Base-by-base conservation (phyloP, 2,888 invertebrate species). In the Cephonodes hylas region DNA sequence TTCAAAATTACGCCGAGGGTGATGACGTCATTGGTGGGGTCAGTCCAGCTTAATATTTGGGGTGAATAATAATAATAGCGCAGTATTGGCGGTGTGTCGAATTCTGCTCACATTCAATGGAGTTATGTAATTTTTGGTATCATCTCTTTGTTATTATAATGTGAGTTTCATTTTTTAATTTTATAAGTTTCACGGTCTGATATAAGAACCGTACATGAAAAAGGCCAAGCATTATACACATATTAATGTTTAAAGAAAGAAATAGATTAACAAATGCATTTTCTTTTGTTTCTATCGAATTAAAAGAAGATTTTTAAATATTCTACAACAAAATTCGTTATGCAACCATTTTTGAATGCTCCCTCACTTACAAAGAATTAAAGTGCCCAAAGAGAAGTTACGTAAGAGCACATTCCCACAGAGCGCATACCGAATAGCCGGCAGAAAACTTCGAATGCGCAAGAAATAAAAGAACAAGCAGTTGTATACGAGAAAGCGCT, bases 1-100 rank as follows among this genome's bases (percentile, higher is more conserved):
- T 74, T 69, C 69, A 63, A 72, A 70, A 73, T 72, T 66, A 64
- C 61, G 58, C 58, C 38, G 60, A 66, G 72, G 71, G 75, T 58
- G 69, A 61, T 74, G 72, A 72, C 73, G 48, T 48, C 42, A 60
- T 25, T 13, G 10, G 5, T 23, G 38, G 60, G 48, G 38, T 48
- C 60, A 38, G 15, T 25, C 22, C 25, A 6, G 15, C 31, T 20
- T 45, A 48, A 38, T 23, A 31, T 7, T 18, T 45, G 60, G 66
- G 70, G 68, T 64, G 63, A 64, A 63, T 53, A 7, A 53, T 15
- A 53, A 5, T 13, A 53, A 3, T 27, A 3, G 3, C 15, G 13
- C 13, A n/a, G 38, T n/a, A n/a, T 42, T 13, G 42, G 13, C 13
- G 13, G 23, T 23, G 3, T 46, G 22, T 3, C n/a, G 13, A 23